phyloP scores from a whole-genome alignment of 2,888 invertebrate genomes.

The Ennomos quercinarius region DNA sequence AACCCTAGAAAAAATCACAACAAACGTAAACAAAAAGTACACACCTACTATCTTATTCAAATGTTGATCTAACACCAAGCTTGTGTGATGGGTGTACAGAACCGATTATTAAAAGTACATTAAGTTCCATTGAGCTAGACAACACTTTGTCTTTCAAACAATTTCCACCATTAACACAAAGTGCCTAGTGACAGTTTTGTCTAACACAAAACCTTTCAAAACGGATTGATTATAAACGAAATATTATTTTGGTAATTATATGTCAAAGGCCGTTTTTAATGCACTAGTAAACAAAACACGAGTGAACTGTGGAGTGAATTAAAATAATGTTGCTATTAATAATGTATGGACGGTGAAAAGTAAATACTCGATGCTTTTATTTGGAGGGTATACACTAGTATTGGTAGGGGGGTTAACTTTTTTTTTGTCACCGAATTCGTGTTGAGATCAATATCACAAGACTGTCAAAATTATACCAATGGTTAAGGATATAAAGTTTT shows the following conservation, averaged over 20 bases:
- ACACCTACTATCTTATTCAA: background rate
- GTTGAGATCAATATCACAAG: too few relatives aligned
- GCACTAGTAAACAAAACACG: slow-evolving; percentile 6
- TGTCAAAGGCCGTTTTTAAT: slow-evolving; percentile 3
- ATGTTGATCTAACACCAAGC: slow-evolving; percentile 22
- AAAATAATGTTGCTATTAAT: background rate
- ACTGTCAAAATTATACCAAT: too few relatives aligned
- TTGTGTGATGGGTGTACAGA: slow-evolving; percentile 17
- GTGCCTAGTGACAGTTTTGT: background rate
- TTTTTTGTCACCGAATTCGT: too few relatives aligned
- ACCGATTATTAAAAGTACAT: slow-evolving; percentile 39
- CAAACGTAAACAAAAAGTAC: too few relatives aligned
- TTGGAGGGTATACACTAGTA: too few relatives aligned
- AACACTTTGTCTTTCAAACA: slow-evolving; percentile 3
- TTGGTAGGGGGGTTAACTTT: too few relatives aligned
- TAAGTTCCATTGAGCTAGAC: slow-evolving; percentile 6
- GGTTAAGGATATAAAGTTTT: too few relatives aligned
- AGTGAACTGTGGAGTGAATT: slow-evolving; percentile 3
- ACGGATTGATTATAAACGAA: background rate
- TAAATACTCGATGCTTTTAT: too few relatives aligned
- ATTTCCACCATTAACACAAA: slow-evolving; percentile 24
- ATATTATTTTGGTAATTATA: slow-evolving; percentile 2
- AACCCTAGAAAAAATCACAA: too few relatives aligned
- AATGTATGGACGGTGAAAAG: too few relatives aligned
- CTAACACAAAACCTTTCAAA: background rate